Base-by-base conservation (phyloP, 2,797 vertebrate species). In the Pangasius krempfi region DNA sequence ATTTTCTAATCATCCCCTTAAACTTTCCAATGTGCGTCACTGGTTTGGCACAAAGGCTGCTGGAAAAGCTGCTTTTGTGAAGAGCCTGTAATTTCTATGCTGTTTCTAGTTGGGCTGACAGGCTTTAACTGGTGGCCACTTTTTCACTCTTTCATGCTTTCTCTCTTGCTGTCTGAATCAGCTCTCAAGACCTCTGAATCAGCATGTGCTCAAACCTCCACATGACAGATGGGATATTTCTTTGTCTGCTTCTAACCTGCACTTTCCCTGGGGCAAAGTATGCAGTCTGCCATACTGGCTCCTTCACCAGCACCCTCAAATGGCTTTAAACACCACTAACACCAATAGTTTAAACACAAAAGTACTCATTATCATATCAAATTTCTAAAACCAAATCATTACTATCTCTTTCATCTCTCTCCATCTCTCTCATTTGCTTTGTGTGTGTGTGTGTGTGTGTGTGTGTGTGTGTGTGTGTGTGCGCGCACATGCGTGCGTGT, bases 141-240 rank as follows among this genome's bases (percentile, higher is more conserved):
- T 73, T 83, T 80, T 81, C 78, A 8, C 56, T 62, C 54, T 60
- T 82, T 64, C 62, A 62, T 82, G n/a, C 80, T 64, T 66, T 83
- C 84, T 76, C 40, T 50, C 52, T 70, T 87, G 37, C 87, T 79
- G 78, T 79, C 56, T 89, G 88, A 89, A 66, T 88, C 86, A 91
- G 50, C 85, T 88, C 58, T 37, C 16, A 68, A 68, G 62, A 87
- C 56, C 20, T 81, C 62, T 87, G 62, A 87, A 9, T 84, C 87
- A 88, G 87, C 80, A 84, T 75, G n/a, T 27, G 44, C 22, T 62
- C 56, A 33, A 68, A 68, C 82, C 82, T 70, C 62, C 44, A 50
- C 44, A 80, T 88, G 88, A 89, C 64, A 90, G 84, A 88, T 86
- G 86, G 84, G 82, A 80, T 79, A 80, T 86, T 89, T 86, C 75